Conservation (phyloP, 2,888 invertebrate genomes). For the Labia minor region DNA sequence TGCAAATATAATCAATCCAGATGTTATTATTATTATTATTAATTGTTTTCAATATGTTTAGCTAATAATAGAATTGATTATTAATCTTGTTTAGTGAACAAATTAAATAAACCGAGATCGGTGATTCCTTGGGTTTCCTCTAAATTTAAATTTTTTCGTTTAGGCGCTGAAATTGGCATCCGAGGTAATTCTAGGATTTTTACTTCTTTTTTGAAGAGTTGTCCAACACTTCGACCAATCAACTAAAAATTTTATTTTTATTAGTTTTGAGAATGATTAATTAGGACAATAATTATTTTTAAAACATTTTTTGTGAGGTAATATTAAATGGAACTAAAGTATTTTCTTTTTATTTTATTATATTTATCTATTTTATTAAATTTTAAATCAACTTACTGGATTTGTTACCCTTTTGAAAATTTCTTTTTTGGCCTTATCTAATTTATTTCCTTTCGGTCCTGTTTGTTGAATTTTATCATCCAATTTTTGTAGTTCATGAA, state of each 20-base stretch:
- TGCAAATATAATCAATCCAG: too few species aligned
- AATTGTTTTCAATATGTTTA: too few species aligned
- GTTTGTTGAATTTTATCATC: constrained; percentile 66
- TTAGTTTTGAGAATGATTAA: not conserved
- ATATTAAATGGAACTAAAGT: too few species aligned
- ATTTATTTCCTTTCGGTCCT: constrained; percentile 44
- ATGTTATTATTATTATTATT: too few species aligned
- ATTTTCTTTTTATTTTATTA: too few species aligned
- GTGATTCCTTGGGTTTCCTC: not conserved
- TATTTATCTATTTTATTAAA: too few species aligned
- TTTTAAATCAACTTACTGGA: constrained; percentile 44
- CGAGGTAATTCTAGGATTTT: constrained; percentile 75
- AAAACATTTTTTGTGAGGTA: too few species aligned
- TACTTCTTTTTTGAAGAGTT: constrained; percentile 77
- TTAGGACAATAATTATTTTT: too few species aligned
- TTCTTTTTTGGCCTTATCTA: constrained; percentile 83
- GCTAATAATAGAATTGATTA: too few species aligned
- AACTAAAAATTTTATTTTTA: constrained; percentile 42
- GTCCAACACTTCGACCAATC: constrained; percentile 74
- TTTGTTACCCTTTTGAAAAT: constrained; percentile 79
- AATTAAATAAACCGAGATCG: not conserved
- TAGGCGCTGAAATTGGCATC: constrained; percentile 40
- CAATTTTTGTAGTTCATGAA: constrained; percentile 67
- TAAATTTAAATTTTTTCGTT: not conserved
- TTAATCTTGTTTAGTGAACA: not conserved